These are phyloP conservation scores for Pinctada fucata DNA, from an alignment of 2,888 invertebrate genomes.

Conservation along the genomic window DNA sequence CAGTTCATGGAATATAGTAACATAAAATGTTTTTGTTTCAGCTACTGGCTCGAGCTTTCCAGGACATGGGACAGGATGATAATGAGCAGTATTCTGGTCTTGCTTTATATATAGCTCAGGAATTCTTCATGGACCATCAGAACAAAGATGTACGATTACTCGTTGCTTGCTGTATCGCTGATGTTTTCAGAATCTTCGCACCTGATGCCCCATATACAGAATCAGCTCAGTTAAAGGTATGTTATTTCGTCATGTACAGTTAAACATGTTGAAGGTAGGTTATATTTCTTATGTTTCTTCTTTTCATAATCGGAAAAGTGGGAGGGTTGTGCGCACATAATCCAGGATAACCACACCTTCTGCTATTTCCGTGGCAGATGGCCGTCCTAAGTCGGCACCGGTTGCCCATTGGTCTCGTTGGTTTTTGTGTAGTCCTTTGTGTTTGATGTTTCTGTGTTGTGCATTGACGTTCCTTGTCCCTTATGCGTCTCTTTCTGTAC, in stretches of 20 bases:
- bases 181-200: conserved; percentile 96
- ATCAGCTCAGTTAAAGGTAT: conserved; percentile 90
- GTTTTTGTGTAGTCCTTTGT: no score
- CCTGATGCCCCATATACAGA: conserved; percentile 99
- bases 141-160: conserved; percentile 95
- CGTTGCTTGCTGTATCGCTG: conserved; percentile 98
- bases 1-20: no score
- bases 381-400: no score
- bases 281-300: not conserved
- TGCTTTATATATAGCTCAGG: conserved; percentile 94
- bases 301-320: not conserved
- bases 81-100: conserved; percentile 83
- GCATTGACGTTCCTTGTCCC: no score
- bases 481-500: not conserved
- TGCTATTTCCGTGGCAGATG: no score
- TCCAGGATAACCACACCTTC: no score
- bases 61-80: conserved; percentile 96
- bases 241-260: not conserved
- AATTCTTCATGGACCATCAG: conserved; percentile 91
- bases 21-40: conserved; percentile 36
- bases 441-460: no score
- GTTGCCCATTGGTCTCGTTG: no score
- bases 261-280: no score
- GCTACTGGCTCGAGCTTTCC: conserved; percentile 89
- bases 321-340: no score